A percentile compares a stretch with the other conserved stretches of the same genome.
Conservation (phyloP, 2,797 vertebrate species). For the Pterois miles region DNA sequence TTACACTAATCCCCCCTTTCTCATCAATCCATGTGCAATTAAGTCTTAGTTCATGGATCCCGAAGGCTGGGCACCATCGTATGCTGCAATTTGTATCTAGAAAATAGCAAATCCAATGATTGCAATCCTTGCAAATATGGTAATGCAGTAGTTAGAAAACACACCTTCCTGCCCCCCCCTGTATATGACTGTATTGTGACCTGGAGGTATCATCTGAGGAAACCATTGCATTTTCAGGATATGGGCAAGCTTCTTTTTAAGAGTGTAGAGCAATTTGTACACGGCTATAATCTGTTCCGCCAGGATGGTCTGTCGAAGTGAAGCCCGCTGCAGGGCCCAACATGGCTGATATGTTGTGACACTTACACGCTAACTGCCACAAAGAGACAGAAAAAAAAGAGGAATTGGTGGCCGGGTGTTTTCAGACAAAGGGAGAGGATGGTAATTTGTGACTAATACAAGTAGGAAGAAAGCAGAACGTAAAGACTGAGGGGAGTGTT, state of each 20-base stretch:
- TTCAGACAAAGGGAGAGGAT: conserved; percentile 6
- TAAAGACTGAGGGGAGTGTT: conserved; percentile 3
- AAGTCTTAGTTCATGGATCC: conserved; percentile 13
- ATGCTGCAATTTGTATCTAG: not conserved
- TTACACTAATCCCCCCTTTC: conserved; percentile 46
- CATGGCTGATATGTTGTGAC: conserved; percentile 44
- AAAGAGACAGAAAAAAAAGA: conserved; percentile 5
- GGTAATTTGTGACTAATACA: too few relatives aligned
- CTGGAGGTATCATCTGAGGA: conserved; percentile 4
- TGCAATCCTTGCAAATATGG: not conserved
- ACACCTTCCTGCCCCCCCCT: not conserved
- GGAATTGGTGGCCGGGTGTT: not conserved
- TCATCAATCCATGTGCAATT: conserved; percentile 26
- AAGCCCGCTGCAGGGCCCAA: conserved; percentile 4
- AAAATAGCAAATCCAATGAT: not conserved
- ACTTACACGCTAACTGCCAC: conserved; percentile 9
- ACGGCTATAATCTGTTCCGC: conserved; percentile 3
- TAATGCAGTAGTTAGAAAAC: not conserved
- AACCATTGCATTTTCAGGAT: conserved; percentile 1
- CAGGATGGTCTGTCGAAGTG: conserved; percentile 25
- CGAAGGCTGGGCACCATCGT: not conserved
- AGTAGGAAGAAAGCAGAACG: not conserved
- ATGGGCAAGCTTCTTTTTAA: not conserved
- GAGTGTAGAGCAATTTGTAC: conserved; percentile 7
- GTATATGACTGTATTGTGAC: not conserved